Base-by-base conservation (phyloP, 2,888 invertebrate genomes). In the Neoaliturus tenellus region DNA sequence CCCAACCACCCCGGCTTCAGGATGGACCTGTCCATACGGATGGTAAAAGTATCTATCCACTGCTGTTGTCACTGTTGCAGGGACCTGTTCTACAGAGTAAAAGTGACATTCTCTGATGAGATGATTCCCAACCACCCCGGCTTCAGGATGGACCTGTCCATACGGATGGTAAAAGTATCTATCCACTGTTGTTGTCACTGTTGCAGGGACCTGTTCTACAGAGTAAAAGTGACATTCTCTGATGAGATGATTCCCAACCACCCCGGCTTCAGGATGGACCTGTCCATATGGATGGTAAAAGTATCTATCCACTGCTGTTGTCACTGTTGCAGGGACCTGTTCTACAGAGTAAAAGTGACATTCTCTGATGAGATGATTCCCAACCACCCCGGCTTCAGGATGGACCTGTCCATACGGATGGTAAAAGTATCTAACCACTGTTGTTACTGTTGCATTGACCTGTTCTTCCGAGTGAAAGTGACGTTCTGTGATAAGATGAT, bases 31-130 rank as follows among this genome's bases (percentile, higher is more conserved):
- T 98, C 98, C 28, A 95, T 96, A 91, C 95, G 97, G 89, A 98
- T 97, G 95, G n/a, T n/a, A n/a, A n/a, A n/a, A n/a, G n/a, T n/a
- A n/a, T n/a, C n/a, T n/a, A n/a, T n/a, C n/a, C n/a, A 14, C 10
- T 14, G 14, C 44, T 44, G 17, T 17, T 12, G 10, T 44, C 12
- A 44, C 51, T 6, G 2, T 23, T 88, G 33, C 88, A 93, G 93
- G 92, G 98, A 96, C 91, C 93, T 97, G 88, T 96, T 95, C 91
- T 95, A 95, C 91, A 94, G 96, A 90, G 95, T 97, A 83, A 99
- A 99, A 92, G 97, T 99, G 88, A 97, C 97, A 87, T 99, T 99
- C 92, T 96, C 98, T 90, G 98, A 99, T 92, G 99, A 99, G 93
- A 95, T 95, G 87, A 95, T 97, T 90, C 95, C 96, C 81, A 97